Base-by-base conservation (phyloP, 2,797 vertebrate genomes). In the Vespertilio murinus region DNA sequence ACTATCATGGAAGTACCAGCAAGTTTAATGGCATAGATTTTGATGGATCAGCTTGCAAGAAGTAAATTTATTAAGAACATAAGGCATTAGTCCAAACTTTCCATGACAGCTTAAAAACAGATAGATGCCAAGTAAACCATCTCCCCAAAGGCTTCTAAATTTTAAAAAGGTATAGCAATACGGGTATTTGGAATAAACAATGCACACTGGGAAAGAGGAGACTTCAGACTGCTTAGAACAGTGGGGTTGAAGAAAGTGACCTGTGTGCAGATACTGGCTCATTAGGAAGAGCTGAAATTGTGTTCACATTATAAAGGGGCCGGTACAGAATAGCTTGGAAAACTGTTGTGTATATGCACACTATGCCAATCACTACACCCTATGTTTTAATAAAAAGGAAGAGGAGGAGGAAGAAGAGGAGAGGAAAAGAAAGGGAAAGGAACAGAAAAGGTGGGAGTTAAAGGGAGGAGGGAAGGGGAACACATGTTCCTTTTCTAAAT, bases 101-200 rank as follows among this genome's bases (percentile, higher is more conserved):
- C 52, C 33, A 82, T 38, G 52, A 67, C 17, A 90, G 45, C 17
- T 83, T 87, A 49, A 22, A 91, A 64, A 79, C 74, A 81, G 22
- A 73, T 64, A 49, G 28, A 40, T 59, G 28, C 35, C 38, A 88
- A 87, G 45, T 65, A 94, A 95, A 84, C 92, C 22, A 80, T 77
- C 16, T 77, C 35, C 47, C 16, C 67, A 90, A 75, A 86, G 38
- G 30, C 42, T 49, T 59, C 74, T 83, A 56, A 56, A 45, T 75
- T 89, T 91, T 79, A 71, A 89, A 87, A 83, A 33, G 33, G 22
- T 6, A 69, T 18, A 47, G 18, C 16, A 87, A 30, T 65, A 47
- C 22, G 52, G 25, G 4, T 74, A 86, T 70, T 89, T 94, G 70
- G 14, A 65, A 93, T 90, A 82, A 91, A 75, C 35, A 89, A 95